These are phyloP conservation scores for Vollenhovia emeryi DNA, from an alignment of 1,140 invertebrate genomes.

Conservation along the genomic window DNA sequence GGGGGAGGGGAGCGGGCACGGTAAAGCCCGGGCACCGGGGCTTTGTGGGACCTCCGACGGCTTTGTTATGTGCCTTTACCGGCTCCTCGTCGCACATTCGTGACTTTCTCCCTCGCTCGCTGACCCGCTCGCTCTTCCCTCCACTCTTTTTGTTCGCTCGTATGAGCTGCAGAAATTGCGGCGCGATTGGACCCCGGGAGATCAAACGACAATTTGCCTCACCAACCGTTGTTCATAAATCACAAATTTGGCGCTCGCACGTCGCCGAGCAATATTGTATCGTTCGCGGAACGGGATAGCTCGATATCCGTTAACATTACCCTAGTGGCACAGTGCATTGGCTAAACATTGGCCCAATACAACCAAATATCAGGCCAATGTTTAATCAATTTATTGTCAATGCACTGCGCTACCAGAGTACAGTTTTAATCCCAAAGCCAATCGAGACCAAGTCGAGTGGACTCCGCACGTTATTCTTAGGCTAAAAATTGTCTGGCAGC, in stretches of 20 bases:
- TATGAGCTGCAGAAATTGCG: neutral
- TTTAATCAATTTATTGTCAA: too few relatives aligned
- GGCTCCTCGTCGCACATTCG: constrained; percentile 7
- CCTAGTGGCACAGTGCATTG: too few relatives aligned
- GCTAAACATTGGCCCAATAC: too few relatives aligned
- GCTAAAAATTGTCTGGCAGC: neutral
- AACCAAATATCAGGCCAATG: too few relatives aligned
- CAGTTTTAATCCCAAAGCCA: neutral
- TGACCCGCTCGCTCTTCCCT: constrained; percentile 52
- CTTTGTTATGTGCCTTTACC: constrained; percentile 64
- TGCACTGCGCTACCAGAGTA: too few relatives aligned
- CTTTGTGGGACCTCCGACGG: constrained; percentile 58
- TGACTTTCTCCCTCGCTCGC: constrained; percentile 39
- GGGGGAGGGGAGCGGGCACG: neutral
- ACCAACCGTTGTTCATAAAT: neutral
- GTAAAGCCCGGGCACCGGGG: constrained; percentile 50
- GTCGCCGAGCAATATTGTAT: neutral
- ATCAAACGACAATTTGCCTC: constrained; percentile 2
- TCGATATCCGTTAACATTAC: neutral
- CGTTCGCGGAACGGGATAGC: neutral
- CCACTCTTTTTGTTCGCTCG: constrained; percentile 26
- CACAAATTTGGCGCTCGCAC: neutral
- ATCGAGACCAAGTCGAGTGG: neutral
- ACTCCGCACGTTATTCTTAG: neutral
- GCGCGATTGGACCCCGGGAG: constrained; percentile 32